Evolutionary conservation across 2,797 vertebrate genomes (phyloP), one percentile per base, ranked within the genome.

Genomic region (Oreochromis mossambicus): DNA sequence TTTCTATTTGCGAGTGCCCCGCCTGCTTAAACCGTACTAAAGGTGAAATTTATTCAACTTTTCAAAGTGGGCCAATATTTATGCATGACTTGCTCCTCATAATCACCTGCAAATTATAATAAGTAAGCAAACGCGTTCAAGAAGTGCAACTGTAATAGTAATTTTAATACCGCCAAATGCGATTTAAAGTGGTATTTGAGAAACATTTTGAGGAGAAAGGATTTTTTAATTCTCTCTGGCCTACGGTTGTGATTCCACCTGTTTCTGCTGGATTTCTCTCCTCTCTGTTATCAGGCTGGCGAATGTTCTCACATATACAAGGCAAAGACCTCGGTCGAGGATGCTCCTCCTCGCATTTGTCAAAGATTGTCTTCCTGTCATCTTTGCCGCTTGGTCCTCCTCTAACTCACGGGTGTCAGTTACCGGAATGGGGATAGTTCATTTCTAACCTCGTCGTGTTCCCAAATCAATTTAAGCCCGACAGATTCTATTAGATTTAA

Each of bases 401-500:
- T 90, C 19, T 68, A 78, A 76, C 75, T 76, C 54, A 61, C 32
- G 9, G 41, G 73, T 43, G 80, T 83, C 32, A 54, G 24, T 81
- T 78, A 85, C 76, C 15, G 7, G 29, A 36, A 48, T 63, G 46
- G 80, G 76, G 68, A 63, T 14, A 77, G 83, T 89, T 95, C 90
- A 94, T 96, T 95, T 94, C 87, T 93, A 94, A 93, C 81, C 88
- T 77, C 15, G 46, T 61, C 41, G 41, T 91, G 90, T 93, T 84
- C 81, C 86, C 3, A 70, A 95, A 94, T 94, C 92, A 92, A 88
- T 96, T 92, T 85, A 89, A 92, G 83, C 68, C 88, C 90, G 93
- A 94, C 92, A 84, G 89, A 92, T 90, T 92, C 88, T 87, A 93
- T 96, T 94, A 90, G 91, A 94, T 95, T 95, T 93, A 91, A 94